phyloP scores from a whole-genome alignment of 2,113 vertebrate genomes.

The Hipposideros armiger region DNA sequence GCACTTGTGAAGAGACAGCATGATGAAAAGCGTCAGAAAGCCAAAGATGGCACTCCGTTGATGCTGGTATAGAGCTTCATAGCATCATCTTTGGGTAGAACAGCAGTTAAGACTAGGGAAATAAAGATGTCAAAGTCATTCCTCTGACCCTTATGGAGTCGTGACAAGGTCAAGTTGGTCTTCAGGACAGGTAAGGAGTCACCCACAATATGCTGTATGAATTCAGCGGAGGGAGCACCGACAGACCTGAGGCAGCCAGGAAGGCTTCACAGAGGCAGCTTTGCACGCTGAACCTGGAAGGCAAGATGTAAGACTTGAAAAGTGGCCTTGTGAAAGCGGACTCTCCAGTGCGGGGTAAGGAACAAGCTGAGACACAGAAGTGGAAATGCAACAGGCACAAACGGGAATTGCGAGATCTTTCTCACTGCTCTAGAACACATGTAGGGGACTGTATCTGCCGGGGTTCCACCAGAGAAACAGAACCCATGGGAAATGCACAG shows the following conservation, averaged over 20 bases:
- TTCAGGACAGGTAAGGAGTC: background rate
- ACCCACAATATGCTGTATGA: background rate
- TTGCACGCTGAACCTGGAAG: background rate
- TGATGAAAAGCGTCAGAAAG: background rate
- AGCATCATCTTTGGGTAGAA: background rate
- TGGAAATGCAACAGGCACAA: background rate
- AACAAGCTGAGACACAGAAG: background rate
- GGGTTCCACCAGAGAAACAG: background rate
- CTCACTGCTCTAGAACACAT: background rate
- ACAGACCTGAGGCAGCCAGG: background rate
- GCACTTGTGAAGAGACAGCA: background rate
- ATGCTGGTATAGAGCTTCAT: background rate
- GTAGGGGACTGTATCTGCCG: background rate
- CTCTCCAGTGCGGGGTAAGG: background rate
- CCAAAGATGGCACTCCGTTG: background rate
- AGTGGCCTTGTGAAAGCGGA: background rate
- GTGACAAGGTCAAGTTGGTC: background rate
- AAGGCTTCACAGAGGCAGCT: background rate
- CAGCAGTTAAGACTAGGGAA: background rate
- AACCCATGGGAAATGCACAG: background rate
- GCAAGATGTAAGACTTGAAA: background rate
- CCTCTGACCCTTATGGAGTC: background rate
- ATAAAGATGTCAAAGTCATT: background rate
- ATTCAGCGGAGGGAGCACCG: background rate
- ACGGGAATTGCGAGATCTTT: background rate